Conservation (phyloP, 2,797 vertebrate species). For the Rhinogobio ventralis region DNA sequence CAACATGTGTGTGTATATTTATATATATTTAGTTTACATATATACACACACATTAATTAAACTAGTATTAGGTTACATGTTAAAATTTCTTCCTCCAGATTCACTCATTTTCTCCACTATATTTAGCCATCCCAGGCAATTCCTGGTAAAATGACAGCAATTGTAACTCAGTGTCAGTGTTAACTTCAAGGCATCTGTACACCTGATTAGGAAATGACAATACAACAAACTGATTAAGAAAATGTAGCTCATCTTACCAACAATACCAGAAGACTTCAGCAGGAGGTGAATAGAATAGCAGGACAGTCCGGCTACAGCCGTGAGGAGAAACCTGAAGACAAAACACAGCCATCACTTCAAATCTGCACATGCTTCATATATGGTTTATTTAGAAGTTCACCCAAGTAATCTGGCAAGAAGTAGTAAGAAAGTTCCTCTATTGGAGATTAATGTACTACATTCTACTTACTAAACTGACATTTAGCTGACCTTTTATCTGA, state of each 20-base stretch:
- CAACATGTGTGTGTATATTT: no score
- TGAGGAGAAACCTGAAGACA: constrained; percentile 88
- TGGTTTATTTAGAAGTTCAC: background rate
- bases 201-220: background rate
- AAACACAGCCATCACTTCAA: constrained; percentile 14
- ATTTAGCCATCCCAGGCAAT: background rate
- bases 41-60: no score
- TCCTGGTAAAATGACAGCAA: background rate
- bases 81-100: background rate
- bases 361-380: background rate
- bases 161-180: background rate
- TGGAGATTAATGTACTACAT: background rate
- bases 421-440: background rate
- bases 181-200: background rate
- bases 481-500: background rate
- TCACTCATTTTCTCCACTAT: background rate
- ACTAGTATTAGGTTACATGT: background rate
- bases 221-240: background rate
- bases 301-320: constrained; percentile 88
- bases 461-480: background rate
- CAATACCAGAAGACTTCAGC: constrained; percentile 93
- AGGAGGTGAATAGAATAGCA: constrained; percentile 96
- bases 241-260: constrained; percentile 82
- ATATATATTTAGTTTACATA: no score
- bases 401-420: background rate